These are phyloP conservation scores for Ceyx margarethae DNA, from an alignment of 2,113 vertebrate genomes.

Conservation along the genomic window DNA sequence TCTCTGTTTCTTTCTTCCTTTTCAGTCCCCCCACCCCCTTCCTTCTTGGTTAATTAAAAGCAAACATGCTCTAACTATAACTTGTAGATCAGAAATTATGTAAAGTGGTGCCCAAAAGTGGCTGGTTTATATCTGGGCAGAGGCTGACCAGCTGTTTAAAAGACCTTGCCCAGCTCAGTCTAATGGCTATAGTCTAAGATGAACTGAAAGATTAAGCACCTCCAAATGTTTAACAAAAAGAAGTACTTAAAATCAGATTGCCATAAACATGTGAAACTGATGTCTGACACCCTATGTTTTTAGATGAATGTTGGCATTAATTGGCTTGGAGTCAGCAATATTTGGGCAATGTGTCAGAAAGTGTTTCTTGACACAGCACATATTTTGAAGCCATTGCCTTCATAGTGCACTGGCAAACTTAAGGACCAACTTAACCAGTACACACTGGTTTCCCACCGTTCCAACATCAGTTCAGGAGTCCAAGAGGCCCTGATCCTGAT, in stretches of 20 bases:
- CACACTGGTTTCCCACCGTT: not conserved
- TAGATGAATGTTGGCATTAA: not conserved
- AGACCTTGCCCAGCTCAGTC: not conserved
- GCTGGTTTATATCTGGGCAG: not conserved
- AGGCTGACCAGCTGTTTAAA: not conserved
- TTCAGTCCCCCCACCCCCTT: not conserved
- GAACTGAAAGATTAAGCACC: slow-evolving; percentile 17
- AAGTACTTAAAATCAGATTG: slow-evolving; percentile 23
- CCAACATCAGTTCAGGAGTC: not conserved
- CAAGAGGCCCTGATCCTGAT: not conserved
- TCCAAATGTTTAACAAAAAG: slow-evolving; percentile 39
- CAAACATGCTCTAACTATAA: not conserved
- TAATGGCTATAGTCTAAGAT: not conserved
- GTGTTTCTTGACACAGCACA: not conserved
- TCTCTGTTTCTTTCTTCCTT: slow-evolving; percentile 20
- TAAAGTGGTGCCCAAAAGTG: not conserved
- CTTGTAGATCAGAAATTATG: slow-evolving; percentile 8
- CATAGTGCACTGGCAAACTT: not conserved
- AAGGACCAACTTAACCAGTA: not conserved
- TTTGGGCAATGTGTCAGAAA: not conserved
- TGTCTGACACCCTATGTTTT: not conserved
- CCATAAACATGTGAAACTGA: slow-evolving; percentile 5
- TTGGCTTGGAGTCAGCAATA: not conserved
- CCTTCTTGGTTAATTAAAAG: slow-evolving; percentile 50
- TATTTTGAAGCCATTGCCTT: not conserved